A percentile compares a stretch with the other conserved stretches of the same genome.
phyloP scores from a whole-genome alignment of 2,113 vertebrate species.

The Anser cygnoides region DNA sequence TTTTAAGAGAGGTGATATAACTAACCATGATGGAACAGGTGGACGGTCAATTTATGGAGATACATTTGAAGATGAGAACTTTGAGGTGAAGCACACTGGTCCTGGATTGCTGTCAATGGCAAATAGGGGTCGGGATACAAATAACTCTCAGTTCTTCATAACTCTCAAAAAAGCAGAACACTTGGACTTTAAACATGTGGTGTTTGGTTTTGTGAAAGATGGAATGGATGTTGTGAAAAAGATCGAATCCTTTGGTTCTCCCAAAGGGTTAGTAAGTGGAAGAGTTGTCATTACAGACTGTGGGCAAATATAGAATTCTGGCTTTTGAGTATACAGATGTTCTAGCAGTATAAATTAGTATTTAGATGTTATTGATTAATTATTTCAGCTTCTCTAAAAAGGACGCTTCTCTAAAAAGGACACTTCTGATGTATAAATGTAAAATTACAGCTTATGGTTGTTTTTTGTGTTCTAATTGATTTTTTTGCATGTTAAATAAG shows the following conservation, averaged over 20 bases:
- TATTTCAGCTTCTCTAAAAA: no score
- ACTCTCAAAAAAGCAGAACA: constrained; percentile 91
- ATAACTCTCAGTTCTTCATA: constrained; percentile 96
- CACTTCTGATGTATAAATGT: no score
- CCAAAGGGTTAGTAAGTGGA: constrained; percentile 81
- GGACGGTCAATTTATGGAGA: constrained; percentile 91
- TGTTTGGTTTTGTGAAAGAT: constrained; percentile 90
- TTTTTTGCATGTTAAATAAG: constrained; percentile 83
- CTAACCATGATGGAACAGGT: constrained; percentile 86
- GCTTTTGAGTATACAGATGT: constrained; percentile 62
- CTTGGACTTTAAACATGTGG: constrained; percentile 95
- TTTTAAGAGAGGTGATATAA: constrained; percentile 91
- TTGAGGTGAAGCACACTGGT: constrained; percentile 87
- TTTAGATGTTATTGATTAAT: constrained; percentile 72
- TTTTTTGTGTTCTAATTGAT: no score
- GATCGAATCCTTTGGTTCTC: constrained; percentile 88
- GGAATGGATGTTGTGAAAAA: constrained; percentile 90
- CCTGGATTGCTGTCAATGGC: constrained; percentile 94
- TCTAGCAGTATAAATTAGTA: constrained; percentile 66
- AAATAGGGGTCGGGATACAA: constrained; percentile 87
- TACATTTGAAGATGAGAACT: constrained; percentile 93
- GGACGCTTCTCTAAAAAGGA: no score
- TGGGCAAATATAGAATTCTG: constrained; percentile 82
- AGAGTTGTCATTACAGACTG: constrained; percentile 87
- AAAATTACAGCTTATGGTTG: no score